These are phyloP conservation scores for Synanthedon vespiformis DNA, from an alignment of 2,888 invertebrate species.

Conservation along the genomic window DNA sequence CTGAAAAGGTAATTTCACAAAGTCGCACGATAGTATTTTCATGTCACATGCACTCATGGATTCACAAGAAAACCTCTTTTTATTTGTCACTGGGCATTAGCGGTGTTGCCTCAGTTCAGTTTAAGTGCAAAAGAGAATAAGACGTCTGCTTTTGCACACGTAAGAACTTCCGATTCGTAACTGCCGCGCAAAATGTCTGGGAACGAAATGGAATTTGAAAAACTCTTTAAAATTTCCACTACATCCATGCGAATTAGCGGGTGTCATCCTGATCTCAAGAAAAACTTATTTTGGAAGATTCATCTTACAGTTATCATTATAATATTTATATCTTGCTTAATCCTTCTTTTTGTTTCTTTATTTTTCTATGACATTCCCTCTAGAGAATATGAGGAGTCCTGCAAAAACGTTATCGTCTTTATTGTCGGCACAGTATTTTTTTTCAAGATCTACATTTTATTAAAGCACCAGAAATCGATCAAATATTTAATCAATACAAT, in stretches of 20 bases:
- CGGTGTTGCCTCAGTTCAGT: too few relatives aligned
- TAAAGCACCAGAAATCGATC: conserved; percentile 21
- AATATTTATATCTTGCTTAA: conserved; percentile 7
- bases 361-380: conserved; percentile 23
- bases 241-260: conserved; percentile 21
- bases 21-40: background rate
- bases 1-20: background rate
- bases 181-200: conserved; percentile 8
- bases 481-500: conserved; percentile 21
- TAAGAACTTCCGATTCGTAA: background rate
- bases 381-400: conserved; percentile 26
- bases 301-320: conserved; percentile 14
- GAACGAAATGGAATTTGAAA: conserved; percentile 20
- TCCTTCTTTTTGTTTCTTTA: conserved; percentile 23
- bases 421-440: conserved; percentile 27
- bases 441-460: conserved; percentile 29
- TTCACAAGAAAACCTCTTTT: conserved; percentile 5
- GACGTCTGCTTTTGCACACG: too few relatives aligned
- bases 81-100: conserved; percentile 5
- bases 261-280: conserved; percentile 20
- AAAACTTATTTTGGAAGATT: conserved; percentile 18
- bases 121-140: too few relatives aligned
- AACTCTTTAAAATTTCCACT: conserved; percentile 20
- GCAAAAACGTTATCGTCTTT: conserved; percentile 31
- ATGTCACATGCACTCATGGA: conserved; percentile 5